These are phyloP conservation scores for Resseliella maxima DNA, from an alignment of 2,888 invertebrate genomes.

Conservation along the genomic window DNA sequence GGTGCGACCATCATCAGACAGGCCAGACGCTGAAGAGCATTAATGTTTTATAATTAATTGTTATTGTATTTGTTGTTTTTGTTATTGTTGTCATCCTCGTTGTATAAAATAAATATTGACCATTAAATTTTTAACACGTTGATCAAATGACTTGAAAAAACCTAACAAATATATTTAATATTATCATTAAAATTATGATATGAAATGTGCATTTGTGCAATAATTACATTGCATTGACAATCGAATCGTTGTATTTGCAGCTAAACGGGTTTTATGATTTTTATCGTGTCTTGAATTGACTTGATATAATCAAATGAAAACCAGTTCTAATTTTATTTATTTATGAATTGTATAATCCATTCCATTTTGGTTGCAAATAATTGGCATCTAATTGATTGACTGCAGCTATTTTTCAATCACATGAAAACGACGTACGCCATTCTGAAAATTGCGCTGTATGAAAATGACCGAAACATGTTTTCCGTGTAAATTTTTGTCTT, in stretches of 20 bases:
- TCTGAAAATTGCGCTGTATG: background rate
- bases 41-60: no score
- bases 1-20: no score
- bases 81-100: no score
- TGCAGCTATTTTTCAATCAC: slow-evolving; percentile 14
- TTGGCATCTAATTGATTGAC: slow-evolving; percentile 34
- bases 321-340: slow-evolving; percentile 8
- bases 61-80: no score
- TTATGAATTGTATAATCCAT: background rate
- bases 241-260: background rate
- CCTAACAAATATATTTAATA: background rate
- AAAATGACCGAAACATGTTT: no score
- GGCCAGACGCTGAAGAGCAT: no score
- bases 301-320: background rate
- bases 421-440: background rate
- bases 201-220: no score
- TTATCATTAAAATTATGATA: slow-evolving; percentile 47
- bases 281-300: background rate
- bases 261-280: background rate
- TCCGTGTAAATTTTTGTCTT: background rate
- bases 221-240: background rate
- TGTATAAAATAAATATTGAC: background rate
- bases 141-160: background rate
- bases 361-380: slow-evolving; percentile 9
- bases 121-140: background rate